phyloP scores from a whole-genome alignment of 2,113 vertebrate genomes.

The Oxyruncus cristatus region DNA sequence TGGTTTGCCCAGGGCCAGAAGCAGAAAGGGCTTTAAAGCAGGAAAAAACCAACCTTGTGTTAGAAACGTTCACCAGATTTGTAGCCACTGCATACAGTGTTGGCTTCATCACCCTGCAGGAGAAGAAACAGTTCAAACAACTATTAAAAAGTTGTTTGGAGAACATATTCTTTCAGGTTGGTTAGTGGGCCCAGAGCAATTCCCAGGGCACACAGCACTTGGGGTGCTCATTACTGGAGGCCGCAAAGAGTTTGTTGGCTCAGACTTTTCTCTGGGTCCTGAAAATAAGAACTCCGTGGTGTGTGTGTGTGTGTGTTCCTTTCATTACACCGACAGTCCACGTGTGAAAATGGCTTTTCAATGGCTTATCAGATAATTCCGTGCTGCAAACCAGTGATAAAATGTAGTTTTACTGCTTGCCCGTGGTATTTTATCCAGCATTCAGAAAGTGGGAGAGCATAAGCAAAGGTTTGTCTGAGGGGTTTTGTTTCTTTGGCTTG shows the following conservation, averaged over 20 bases:
- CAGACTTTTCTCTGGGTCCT: background rate
- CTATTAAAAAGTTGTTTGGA: background rate
- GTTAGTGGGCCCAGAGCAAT: background rate
- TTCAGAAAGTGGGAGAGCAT: background rate
- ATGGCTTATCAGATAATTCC: background rate
- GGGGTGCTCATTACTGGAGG: background rate
- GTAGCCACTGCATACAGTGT: background rate
- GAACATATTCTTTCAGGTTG: background rate
- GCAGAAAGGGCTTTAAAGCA: background rate
- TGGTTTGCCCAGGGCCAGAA: background rate
- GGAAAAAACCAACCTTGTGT: accelerated
- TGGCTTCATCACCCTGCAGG: background rate
- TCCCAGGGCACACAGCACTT: background rate
- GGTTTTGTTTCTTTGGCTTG: background rate
- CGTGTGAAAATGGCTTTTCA: background rate
- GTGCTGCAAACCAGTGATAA: background rate
- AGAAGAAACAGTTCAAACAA: background rate
- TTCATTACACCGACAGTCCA: background rate
- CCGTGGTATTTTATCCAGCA: background rate
- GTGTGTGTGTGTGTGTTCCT: background rate
- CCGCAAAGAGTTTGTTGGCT: background rate
- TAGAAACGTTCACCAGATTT: background rate
- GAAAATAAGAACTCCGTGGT: background rate
- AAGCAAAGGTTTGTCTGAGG: background rate
- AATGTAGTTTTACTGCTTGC: background rate